These are phyloP conservation scores for Enteromius paludinosus DNA, from an alignment of 2,797 vertebrate genomes.

Conservation along the genomic window DNA sequence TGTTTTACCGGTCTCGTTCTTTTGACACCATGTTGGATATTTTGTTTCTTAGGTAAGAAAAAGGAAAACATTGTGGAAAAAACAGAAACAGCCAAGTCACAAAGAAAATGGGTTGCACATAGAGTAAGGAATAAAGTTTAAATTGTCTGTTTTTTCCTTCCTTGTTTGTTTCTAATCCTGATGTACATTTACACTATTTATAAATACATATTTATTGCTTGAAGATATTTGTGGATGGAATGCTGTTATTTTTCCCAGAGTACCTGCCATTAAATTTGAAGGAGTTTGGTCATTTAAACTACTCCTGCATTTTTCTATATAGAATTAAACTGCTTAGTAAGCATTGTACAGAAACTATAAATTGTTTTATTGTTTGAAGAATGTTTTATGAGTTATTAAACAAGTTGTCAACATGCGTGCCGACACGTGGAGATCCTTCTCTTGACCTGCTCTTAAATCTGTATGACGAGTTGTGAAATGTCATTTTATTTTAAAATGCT, in stretches of 20 bases:
- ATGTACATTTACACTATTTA: slow-evolving; percentile 99
- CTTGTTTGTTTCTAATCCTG: slow-evolving; percentile 93
- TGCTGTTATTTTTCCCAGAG: slow-evolving; percentile 98
- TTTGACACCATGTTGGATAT: slow-evolving; percentile 85
- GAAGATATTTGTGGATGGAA: slow-evolving; percentile 99
- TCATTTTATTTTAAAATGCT: background rate
- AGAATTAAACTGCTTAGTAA: slow-evolving; percentile 97
- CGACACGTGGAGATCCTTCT: too few relatives aligned
- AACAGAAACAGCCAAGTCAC: slow-evolving; percentile 87
- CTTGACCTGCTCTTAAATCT: background rate
- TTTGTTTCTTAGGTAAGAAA: slow-evolving; percentile 87
- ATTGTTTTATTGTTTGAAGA: slow-evolving; percentile 94
- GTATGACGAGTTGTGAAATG: background rate
- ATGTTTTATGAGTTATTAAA: slow-evolving; percentile 80
- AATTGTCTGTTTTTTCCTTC: slow-evolving; percentile 90
- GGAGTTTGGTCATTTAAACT: slow-evolving; percentile 88
- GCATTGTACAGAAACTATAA: slow-evolving; percentile 97
- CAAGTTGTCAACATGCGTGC: slow-evolving; percentile 73
- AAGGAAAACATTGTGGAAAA: slow-evolving; percentile 67
- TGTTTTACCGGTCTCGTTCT: slow-evolving; percentile 80
- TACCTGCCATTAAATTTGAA: slow-evolving; percentile 99
- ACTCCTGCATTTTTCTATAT: slow-evolving; percentile 97
- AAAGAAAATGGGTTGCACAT: slow-evolving; percentile 98
- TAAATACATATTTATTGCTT: slow-evolving; percentile 99
- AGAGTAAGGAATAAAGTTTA: slow-evolving; percentile 95